Conservation (phyloP, 2,113 vertebrate species). For the Cyanoliseus patagonus region DNA sequence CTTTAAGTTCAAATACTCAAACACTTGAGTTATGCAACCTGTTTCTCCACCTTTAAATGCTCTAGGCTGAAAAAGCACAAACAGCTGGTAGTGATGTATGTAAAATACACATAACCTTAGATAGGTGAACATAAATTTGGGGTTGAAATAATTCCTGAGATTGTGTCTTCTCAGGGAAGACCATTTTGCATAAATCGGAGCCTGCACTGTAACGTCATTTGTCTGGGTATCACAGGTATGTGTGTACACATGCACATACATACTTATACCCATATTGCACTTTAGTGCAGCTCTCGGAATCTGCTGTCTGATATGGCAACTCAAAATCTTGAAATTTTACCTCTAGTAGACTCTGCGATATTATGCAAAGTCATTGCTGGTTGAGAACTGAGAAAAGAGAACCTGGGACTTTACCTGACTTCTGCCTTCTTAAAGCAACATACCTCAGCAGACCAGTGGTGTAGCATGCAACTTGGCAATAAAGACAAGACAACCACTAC, state of each 20-base stretch:
- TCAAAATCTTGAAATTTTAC: neutral
- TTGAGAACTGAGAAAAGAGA: neutral
- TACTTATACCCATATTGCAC: neutral
- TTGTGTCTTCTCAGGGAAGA: neutral
- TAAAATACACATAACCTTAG: neutral
- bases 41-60: neutral
- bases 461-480: neutral
- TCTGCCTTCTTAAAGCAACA: neutral
- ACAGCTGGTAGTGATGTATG: neutral
- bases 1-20: neutral
- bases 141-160: neutral
- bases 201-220: neutral
- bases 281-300: neutral
- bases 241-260: neutral
- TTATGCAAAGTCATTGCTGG: neutral
- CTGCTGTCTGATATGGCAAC: neutral
- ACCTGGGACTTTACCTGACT: neutral
- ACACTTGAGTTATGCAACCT: neutral
- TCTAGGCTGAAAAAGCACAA: neutral
- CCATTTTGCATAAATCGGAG: neutral
- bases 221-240: neutral
- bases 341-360: neutral
- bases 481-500: fast-evolving
- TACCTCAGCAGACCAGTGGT: neutral
- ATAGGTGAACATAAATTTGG: neutral